Evolutionary conservation across 2,113 vertebrate species (phyloP).

Genomic region (Amazona vittata): DNA sequence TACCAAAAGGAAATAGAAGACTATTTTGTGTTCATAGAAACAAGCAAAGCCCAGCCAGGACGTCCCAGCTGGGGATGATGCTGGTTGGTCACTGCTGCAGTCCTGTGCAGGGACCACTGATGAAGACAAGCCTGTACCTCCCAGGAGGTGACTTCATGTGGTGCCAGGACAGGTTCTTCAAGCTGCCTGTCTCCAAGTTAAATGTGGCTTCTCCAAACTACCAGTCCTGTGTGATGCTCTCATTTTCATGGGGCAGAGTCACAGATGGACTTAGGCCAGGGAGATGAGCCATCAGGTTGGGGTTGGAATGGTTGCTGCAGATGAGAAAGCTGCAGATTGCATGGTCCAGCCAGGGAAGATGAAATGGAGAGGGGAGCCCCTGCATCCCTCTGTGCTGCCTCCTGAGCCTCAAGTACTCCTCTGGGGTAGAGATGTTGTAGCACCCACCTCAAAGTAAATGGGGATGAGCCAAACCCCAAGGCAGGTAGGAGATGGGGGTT

Average conservation of each 20-base stretch:
- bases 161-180: not conserved
- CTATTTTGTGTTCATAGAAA: not conserved
- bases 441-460: not conserved
- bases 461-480: not conserved
- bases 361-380: not conserved
- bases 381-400: not conserved
- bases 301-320: rapidly evolving
- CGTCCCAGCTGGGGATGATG: not conserved
- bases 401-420: not conserved
- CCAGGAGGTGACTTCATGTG: not conserved
- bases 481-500: not conserved
- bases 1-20: not conserved
- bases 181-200: not conserved
- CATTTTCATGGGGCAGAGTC: not conserved
- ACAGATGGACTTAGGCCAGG: not conserved
- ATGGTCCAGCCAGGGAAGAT: not conserved
- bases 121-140: not conserved
- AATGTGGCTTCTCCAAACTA: not conserved
- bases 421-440: not conserved
- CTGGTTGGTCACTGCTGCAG: not conserved
- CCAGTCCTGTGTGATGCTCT: not conserved
- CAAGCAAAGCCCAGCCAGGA: not conserved
- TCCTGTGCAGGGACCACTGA: not conserved
- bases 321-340: not conserved
- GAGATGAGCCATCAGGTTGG: not conserved